These are phyloP conservation scores for Euura lappo DNA, from an alignment of 1,140 invertebrate genomes.

Conservation along the genomic window DNA sequence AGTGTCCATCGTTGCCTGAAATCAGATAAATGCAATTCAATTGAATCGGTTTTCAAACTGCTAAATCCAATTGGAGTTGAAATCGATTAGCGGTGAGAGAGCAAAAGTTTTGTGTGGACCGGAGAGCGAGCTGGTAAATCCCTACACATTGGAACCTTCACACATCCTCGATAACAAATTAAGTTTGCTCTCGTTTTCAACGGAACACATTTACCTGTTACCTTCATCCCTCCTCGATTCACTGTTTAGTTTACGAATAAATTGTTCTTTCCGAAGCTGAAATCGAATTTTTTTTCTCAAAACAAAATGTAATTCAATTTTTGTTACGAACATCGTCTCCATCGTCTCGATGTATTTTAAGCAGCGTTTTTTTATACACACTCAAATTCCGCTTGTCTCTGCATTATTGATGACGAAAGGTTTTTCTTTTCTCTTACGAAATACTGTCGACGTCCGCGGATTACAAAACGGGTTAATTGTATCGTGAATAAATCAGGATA, in stretches of 20 bases:
- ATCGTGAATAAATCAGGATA: too few species aligned
- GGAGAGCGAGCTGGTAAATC: background rate
- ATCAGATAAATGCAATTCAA: conserved; percentile 3
- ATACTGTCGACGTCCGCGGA: too few species aligned
- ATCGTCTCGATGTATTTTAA: too few species aligned
- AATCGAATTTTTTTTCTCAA: too few species aligned
- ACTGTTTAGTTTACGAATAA: background rate
- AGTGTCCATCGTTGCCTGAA: background rate
- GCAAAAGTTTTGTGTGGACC: background rate
- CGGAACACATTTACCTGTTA: conserved; percentile 4
- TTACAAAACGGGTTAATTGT: too few species aligned
- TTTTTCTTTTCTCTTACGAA: too few species aligned
- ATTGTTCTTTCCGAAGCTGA: too few species aligned
- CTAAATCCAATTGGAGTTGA: background rate
- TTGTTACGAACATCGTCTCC: too few species aligned
- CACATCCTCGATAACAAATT: background rate
- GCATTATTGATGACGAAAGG: too few species aligned
- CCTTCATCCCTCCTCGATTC: background rate
- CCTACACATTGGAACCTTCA: background rate
- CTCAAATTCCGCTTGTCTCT: too few species aligned
- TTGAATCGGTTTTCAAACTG: background rate
- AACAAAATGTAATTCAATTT: too few species aligned
- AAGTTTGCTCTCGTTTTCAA: background rate
- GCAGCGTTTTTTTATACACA: too few species aligned
- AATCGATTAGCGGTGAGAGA: background rate